Evolutionary conservation across 2,113 vertebrate genomes (phyloP).

Genomic region (Hippocampus comes): DNA sequence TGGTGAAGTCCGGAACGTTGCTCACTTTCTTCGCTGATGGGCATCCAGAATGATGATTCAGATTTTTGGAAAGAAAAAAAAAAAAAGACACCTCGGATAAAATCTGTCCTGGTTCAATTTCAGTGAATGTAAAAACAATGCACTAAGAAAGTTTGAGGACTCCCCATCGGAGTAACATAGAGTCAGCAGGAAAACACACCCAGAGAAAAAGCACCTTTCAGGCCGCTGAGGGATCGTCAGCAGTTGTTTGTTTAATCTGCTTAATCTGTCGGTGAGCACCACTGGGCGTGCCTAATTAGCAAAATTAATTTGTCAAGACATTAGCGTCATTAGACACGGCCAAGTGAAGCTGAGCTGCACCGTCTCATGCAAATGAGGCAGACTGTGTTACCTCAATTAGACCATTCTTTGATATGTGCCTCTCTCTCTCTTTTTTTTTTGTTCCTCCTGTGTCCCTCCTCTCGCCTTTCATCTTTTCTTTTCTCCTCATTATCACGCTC

Average conservation of each 20-base stretch:
- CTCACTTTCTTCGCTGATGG: background rate
- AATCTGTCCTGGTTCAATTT: background rate
- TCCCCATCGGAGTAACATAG: constrained; percentile 1
- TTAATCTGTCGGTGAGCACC: constrained; percentile 92
- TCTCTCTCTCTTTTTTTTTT: constrained; percentile 68
- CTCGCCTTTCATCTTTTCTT: constrained; percentile 54
- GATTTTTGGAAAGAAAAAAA: background rate
- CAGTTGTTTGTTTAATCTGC: constrained; percentile 95
- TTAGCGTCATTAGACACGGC: constrained; percentile 96
- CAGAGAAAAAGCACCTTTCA: constrained; percentile 56
- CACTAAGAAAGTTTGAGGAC: background rate
- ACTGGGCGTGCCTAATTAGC: constrained; percentile 97
- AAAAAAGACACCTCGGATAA: background rate
- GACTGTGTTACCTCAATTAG: constrained; percentile 91
- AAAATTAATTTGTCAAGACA: constrained; percentile 99
- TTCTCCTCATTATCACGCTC: constrained; percentile 61
- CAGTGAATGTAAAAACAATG: background rate
- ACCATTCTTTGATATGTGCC: constrained; percentile 88
- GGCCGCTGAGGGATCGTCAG: constrained; percentile 85
- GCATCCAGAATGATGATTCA: background rate
- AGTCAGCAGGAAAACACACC: constrained; percentile 26
- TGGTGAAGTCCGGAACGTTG: constrained; percentile 7
- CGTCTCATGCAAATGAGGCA: constrained; percentile 95
- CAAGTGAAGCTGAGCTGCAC: constrained; percentile 93
- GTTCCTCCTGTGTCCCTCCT: constrained; percentile 59